A percentile compares a stretch with the other conserved stretches of the same genome.
Conservation (phyloP, 2,888 invertebrate genomes). For the Tuta absoluta region DNA sequence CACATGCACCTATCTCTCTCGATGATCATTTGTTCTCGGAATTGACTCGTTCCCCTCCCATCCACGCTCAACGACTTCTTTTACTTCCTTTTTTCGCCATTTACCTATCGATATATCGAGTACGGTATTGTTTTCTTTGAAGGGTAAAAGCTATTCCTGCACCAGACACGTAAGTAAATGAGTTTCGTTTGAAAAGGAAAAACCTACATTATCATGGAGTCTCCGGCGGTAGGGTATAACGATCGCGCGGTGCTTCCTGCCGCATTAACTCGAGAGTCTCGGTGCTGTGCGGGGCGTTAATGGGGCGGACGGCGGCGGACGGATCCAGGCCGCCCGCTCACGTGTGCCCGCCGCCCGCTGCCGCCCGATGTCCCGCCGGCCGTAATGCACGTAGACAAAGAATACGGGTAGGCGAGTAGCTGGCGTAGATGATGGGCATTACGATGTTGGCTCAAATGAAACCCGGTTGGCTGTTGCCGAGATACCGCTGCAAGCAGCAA, state of each 20-base stretch:
- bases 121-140: background rate
- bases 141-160: background rate
- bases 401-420: background rate
- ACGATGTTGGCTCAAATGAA: background rate
- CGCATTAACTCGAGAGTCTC: constrained; percentile 14
- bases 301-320: background rate
- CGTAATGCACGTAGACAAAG: constrained; percentile 5
- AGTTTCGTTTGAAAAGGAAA: background rate
- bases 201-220: background rate
- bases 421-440: background rate
- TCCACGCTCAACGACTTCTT: background rate
- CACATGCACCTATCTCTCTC: constrained; percentile 28
- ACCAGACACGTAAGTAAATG: background rate
- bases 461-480: too few species aligned
- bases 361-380: background rate
- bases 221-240: background rate
- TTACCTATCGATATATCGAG: background rate
- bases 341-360: background rate
- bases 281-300: background rate
- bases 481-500: too few species aligned
- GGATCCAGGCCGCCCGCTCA: too few species aligned
- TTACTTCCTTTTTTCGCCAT: background rate
- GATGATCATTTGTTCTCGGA: constrained; percentile 16
- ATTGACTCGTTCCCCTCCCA: constrained; percentile 12
- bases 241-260: constrained; percentile 4